Conservation (phyloP, 1,140 invertebrate genomes). For the Wiebesia pumilae region DNA sequence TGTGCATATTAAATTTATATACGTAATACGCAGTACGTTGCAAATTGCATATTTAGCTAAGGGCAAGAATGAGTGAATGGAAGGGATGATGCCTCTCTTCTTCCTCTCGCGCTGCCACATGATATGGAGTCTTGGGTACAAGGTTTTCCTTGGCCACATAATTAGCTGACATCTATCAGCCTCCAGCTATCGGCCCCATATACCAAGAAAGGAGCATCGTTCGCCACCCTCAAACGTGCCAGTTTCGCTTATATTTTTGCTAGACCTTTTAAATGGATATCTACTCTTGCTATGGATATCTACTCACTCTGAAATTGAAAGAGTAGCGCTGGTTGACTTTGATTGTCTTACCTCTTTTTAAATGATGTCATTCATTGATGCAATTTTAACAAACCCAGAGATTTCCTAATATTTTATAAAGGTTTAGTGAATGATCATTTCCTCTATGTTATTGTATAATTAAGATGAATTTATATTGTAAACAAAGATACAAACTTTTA, state of each 20-base stretch:
- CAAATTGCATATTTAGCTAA: background rate
- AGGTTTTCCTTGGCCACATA: slow-evolving; percentile 68
- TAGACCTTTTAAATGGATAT: background rate
- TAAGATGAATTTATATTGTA: no score
- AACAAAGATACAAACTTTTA: no score
- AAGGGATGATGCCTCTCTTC: background rate
- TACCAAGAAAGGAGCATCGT: slow-evolving; percentile 38
- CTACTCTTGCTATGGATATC: background rate
- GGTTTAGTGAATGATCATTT: no score
- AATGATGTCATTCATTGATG: slow-evolving; percentile 15
- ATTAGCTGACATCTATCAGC: slow-evolving; percentile 77
- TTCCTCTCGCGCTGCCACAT: background rate
- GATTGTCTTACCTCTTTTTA: background rate
- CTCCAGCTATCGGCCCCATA: slow-evolving; percentile 72
- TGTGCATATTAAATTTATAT: no score
- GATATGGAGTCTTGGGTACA: background rate
- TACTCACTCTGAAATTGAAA: background rate
- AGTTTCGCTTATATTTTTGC: slow-evolving; percentile 38
- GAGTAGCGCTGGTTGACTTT: background rate
- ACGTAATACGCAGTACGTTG: no score
- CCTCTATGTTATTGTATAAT: no score
- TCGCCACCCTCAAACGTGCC: slow-evolving; percentile 46
- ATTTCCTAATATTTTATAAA: no score
- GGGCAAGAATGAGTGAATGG: background rate
- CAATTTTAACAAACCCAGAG: background rate